These are phyloP conservation scores for Hirudo medicinalis DNA, from an alignment of 1,140 invertebrate species.

Conservation along the genomic window DNA sequence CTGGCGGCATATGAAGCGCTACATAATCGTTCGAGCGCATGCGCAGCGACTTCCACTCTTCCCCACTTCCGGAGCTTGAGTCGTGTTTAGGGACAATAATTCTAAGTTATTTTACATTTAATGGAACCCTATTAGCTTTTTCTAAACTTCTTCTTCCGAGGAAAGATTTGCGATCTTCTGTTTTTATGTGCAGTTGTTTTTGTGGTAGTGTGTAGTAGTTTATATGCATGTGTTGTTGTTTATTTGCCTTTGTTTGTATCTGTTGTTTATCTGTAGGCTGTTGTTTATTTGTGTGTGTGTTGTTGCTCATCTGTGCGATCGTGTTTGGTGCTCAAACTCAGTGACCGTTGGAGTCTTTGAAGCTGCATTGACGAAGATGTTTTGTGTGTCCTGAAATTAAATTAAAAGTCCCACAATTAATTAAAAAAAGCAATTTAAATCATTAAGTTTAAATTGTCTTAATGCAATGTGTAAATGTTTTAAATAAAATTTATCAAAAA, in stretches of 20 bases:
- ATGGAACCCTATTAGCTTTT: no score
- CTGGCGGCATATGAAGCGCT: no score
- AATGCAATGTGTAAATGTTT: no score
- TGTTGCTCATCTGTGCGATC: neutral
- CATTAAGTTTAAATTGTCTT: no score
- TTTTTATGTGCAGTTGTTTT: neutral
- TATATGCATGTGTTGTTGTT: neutral
- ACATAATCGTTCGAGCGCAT: no score
- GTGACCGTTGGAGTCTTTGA: neutral
- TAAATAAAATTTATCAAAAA: no score
- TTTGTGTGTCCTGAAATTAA: neutral
- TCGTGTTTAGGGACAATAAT: no score
- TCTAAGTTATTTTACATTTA: no score
- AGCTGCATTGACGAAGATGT: neutral
- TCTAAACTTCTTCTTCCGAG: no score
- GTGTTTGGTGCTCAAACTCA: neutral
- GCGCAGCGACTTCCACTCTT: no score
- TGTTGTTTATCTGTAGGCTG: neutral
- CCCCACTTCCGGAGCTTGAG: no score
- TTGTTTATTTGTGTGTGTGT: neutral
- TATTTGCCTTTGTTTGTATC: neutral
- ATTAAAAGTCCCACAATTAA: neutral
- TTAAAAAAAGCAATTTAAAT: no score
- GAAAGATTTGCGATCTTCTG: neutral
- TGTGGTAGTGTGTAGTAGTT: neutral